Evolutionary conservation across 2,113 vertebrate genomes (phyloP), one percentile per base, ranked within the genome.

Genomic region (Colius striatus): DNA sequence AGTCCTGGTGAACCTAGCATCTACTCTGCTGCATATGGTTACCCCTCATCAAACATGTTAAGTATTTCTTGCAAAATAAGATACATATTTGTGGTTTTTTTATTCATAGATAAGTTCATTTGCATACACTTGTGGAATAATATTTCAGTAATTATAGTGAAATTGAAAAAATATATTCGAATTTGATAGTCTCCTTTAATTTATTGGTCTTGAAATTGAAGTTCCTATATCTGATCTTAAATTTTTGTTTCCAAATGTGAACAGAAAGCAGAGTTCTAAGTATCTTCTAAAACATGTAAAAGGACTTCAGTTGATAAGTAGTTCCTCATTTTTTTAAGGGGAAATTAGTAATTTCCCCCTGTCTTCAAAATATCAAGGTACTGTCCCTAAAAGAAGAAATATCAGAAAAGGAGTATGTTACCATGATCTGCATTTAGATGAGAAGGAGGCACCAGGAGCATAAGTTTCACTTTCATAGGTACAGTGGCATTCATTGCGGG

Each of bases 401-500:
- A 20, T 48, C 23, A 84, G 34, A 86, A 94, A 71, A 30, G 23
- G 10, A 57, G 5, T 54, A 22, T 27, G 7, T 97, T 97, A 98
- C 98, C 98, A 98, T 91, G 95, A 94, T 92, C 92, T 92, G 57
- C 98, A 98, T 92, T 55, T 97, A 90, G 93, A 96, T 72, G 91
- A 95, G 94, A 96, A 93, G 25, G 95, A 96, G 10, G 95, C 87
- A 27, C 98, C 98, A 9, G 98, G 96, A 6, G 95, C 82, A 1
- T 98, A 98, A 53, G 94, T 38, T 53, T 84, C 58, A 16, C 97
- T 97, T 9, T 97, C 98, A 84, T 98, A 97, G 29, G 95, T 93
- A 50, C 98, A 98, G 41, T 97, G 87, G 26, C 98, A 98, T 84
- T 97, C 63, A 6, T 95, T 65, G 27, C 85, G 90, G 1, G 97